Evolutionary conservation across 2,797 vertebrate genomes (phyloP).

Genomic region (Melanotaenia boesemani): DNA sequence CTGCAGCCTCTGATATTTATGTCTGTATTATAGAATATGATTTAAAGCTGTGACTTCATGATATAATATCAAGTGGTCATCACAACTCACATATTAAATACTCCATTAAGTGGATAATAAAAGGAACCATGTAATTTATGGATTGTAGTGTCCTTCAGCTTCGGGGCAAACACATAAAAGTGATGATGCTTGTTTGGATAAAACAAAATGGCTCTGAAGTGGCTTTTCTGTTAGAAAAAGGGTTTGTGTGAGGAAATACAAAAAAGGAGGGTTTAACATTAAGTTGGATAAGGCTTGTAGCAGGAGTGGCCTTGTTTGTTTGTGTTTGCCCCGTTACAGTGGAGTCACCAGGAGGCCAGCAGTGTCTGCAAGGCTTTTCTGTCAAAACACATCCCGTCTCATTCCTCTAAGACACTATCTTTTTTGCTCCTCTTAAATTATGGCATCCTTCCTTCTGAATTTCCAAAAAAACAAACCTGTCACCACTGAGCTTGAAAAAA

Average conservation of each 20-base stretch:
- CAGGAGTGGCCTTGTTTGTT: slow-evolving; percentile 49
- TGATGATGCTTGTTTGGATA: slow-evolving; percentile 52
- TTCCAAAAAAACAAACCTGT: slow-evolving; percentile 48
- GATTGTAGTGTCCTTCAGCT: slow-evolving; percentile 17
- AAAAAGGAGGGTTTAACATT: slow-evolving; percentile 4
- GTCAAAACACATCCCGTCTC: slow-evolving; percentile 76
- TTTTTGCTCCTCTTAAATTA: slow-evolving; percentile 8
- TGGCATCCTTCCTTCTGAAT: slow-evolving; percentile 28
- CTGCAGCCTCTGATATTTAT: slow-evolving; percentile 39
- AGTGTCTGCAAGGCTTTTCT: slow-evolving; percentile 76
- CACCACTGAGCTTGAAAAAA: slow-evolving; percentile 14
- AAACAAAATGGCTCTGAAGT: slow-evolving; percentile 25
- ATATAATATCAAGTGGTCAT: slow-evolving; percentile 40
- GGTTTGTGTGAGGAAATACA: slow-evolving; percentile 13
- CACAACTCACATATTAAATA: slow-evolving; percentile 33
- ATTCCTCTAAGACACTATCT: slow-evolving; percentile 25
- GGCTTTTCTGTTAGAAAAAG: slow-evolving; percentile 15
- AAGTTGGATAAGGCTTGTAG: slow-evolving; percentile 26
- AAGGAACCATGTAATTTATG: background rate
- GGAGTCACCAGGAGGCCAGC: slow-evolving; percentile 81
- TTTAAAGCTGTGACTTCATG: slow-evolving; percentile 22
- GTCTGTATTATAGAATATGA: slow-evolving; percentile 12
- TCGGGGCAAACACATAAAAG: slow-evolving; percentile 12
- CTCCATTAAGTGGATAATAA: slow-evolving; percentile 25
- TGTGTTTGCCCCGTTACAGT: slow-evolving; percentile 60